Conservation (phyloP, 1,140 invertebrate species). For the Amphibalanus amphitrite region DNA sequence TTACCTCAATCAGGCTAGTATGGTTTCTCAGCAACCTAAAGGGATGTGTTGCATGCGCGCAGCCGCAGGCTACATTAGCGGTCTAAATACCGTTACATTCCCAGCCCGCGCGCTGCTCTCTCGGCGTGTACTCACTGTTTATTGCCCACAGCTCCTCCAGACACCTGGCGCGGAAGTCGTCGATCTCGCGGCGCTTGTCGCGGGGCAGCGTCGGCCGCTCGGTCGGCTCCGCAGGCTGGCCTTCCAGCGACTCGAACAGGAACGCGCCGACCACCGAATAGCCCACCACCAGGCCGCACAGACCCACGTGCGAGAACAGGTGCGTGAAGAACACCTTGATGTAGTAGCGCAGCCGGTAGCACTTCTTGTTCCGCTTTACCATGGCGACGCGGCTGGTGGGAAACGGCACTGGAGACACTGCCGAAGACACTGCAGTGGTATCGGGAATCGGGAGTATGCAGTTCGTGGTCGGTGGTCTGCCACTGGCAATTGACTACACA, state of each 20-base stretch:
- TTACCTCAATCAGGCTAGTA: too few relatives aligned
- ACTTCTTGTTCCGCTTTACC: background rate
- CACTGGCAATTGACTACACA: too few relatives aligned
- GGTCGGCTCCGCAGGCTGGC: conserved; percentile 25
- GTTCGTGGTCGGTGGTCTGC: too few relatives aligned
- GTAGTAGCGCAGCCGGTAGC: conserved; percentile 2
- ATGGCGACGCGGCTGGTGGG: background rate
- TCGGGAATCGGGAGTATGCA: too few relatives aligned
- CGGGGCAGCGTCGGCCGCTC: conserved; percentile 18
- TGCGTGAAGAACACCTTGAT: conserved; percentile 23
- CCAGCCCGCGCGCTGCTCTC: too few relatives aligned
- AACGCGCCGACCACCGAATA: conserved; percentile 43
- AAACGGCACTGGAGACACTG: too few relatives aligned
- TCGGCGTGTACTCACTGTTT: conserved; percentile 19
- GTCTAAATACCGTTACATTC: too few relatives aligned
- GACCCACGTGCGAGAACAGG: conserved; percentile 42
- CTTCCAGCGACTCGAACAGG: conserved; percentile 39
- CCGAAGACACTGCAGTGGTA: too few relatives aligned
- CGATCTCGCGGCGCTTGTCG: conserved; percentile 18
- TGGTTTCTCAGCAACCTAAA: too few relatives aligned
- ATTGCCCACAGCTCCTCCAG: conserved; percentile 28
- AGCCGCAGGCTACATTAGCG: too few relatives aligned
- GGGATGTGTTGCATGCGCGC: too few relatives aligned
- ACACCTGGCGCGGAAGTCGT: conserved; percentile 17
- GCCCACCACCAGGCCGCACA: conserved; percentile 40